These are phyloP conservation scores for Gonioctena quinquepunctata DNA, from an alignment of 1,140 invertebrate genomes.

Conservation along the genomic window DNA sequence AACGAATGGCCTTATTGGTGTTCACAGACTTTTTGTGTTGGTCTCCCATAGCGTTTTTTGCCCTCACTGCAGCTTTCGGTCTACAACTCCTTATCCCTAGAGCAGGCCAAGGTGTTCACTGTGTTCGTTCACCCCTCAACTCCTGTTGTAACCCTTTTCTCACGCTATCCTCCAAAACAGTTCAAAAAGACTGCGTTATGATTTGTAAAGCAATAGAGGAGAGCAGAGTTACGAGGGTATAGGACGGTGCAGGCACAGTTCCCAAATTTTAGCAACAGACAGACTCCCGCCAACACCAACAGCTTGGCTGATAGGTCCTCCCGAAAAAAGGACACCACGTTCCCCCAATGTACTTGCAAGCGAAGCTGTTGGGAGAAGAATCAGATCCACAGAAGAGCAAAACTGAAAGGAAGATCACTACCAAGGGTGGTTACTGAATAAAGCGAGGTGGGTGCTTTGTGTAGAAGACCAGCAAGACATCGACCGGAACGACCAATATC, in stretches of 20 bases:
- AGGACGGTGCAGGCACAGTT: conserved; percentile 81
- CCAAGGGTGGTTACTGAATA: conserved; percentile 58
- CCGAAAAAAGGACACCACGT: conserved; percentile 65
- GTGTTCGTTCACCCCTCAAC: conserved; percentile 94
- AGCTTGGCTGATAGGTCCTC: conserved; percentile 77
- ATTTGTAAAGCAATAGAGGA: conserved; percentile 95
- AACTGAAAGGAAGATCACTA: conserved; percentile 46
- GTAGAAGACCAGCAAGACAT: conserved; percentile 44
- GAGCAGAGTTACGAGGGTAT: conserved; percentile 84
- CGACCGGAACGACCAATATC: conserved; percentile 66
- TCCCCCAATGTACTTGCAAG: conserved; percentile 72
- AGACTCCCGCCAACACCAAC: conserved; percentile 86
- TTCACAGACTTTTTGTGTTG: conserved; percentile 98
- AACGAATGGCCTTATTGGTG: conserved; percentile 94
- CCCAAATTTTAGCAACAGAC: conserved; percentile 87
- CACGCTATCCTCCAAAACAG: conserved; percentile 95
- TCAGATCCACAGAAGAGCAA: conserved; percentile 35
- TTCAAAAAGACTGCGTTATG: conserved; percentile 95
- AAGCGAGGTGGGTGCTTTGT: conserved; percentile 57
- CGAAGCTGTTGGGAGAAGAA: conserved; percentile 60
- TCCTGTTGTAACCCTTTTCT: conserved; percentile 97
- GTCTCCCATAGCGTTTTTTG: conserved; percentile 97
- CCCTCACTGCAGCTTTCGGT: conserved; percentile 89
- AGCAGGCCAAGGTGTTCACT: conserved; percentile 96
- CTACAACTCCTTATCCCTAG: conserved; percentile 87